Conservation (phyloP, 1,140 invertebrate genomes). For the Caenorhabditis brenneri region DNA sequence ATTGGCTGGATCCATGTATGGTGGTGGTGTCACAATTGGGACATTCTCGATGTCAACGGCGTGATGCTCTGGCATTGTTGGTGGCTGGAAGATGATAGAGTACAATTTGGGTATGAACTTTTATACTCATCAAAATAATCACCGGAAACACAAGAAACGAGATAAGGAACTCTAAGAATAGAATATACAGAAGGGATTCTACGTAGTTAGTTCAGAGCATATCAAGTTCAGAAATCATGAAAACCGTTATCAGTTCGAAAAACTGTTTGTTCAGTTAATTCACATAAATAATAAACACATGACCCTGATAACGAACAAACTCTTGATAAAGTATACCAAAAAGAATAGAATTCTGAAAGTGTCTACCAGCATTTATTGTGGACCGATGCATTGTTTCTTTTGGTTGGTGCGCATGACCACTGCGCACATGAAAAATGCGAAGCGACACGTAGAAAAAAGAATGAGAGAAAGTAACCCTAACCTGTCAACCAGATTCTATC, state of each 20-base stretch:
- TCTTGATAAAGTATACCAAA: not conserved
- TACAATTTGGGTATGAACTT: not conserved
- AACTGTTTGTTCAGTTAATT: not conserved
- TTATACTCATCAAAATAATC: not conserved
- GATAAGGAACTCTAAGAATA: not conserved
- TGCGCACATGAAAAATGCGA: constrained; percentile 41
- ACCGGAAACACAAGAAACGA: not conserved
- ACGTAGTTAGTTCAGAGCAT: not conserved
- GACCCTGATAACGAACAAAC: not conserved
- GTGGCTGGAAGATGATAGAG: not conserved
- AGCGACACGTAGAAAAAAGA: constrained; percentile 20
- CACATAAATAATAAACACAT: not conserved
- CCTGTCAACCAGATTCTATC: constrained; percentile 27
- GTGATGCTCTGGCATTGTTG: constrained; percentile 34
- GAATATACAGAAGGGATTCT: not conserved
- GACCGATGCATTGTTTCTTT: not conserved
- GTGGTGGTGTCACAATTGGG: constrained; percentile 40
- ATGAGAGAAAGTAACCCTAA: constrained; percentile 1
- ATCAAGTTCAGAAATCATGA: not conserved
- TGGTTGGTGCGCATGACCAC: not conserved
- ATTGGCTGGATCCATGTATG: constrained; percentile 52
- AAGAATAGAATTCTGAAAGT: not conserved
- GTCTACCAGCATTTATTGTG: not conserved
- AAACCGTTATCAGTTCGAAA: not conserved
- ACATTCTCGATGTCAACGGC: constrained; percentile 19